Conservation (phyloP, 2,797 vertebrate genomes). For the Onychomys leucogaster region DNA sequence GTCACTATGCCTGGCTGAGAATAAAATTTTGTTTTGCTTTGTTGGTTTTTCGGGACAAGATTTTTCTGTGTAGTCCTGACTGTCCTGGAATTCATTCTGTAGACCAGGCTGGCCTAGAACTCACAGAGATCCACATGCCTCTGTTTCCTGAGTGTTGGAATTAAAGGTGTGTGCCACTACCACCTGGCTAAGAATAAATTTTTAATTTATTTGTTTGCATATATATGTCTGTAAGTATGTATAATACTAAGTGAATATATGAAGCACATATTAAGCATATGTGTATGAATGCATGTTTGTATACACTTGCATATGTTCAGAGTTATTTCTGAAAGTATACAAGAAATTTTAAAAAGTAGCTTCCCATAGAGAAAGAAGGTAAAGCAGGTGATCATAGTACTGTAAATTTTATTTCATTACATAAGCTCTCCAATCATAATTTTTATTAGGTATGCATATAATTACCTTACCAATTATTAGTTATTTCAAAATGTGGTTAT, state of each 20-base stretch:
- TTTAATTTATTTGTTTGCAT: background rate
- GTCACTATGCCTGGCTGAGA: background rate
- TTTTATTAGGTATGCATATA: background rate
- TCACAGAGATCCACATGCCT: background rate
- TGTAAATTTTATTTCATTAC: background rate
- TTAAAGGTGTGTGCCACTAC: background rate
- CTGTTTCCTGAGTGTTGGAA: background rate
- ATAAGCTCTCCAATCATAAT: background rate
- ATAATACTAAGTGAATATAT: no score
- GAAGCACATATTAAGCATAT: background rate
- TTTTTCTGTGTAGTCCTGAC: background rate
- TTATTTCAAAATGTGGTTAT: background rate
- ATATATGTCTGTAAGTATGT: background rate
- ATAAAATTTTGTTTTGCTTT: background rate
- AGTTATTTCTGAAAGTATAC: background rate
- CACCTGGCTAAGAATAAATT: background rate
- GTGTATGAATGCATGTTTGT: background rate
- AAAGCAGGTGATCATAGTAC: background rate
- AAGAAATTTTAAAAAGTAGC: background rate
- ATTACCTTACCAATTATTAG: background rate
- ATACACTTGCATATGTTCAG: background rate
- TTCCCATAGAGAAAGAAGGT: background rate
- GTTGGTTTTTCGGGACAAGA: background rate
- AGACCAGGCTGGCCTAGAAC: background rate
- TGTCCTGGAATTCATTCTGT: background rate